A percentile compares a stretch with the other conserved stretches of the same genome.
These are phyloP conservation scores for Protobothrops flavoviridis DNA, from an alignment of 2,113 vertebrate genomes.

Conservation along the genomic window DNA sequence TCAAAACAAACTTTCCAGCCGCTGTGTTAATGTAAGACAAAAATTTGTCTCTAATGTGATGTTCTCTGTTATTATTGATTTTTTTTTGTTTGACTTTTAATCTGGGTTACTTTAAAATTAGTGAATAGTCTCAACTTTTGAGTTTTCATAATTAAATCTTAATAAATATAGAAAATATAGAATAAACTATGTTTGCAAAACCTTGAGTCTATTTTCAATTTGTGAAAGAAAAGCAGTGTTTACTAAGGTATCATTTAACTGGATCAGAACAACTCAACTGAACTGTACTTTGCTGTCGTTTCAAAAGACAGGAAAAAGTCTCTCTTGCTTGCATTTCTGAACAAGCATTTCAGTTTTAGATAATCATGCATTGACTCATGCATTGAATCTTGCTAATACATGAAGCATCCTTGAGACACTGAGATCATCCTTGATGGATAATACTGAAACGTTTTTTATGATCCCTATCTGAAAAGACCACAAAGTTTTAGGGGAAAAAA, in stretches of 20 bases:
- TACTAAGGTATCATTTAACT: not conserved
- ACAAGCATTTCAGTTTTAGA: not conserved
- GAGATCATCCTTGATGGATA: not conserved
- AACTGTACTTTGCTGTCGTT: not conserved
- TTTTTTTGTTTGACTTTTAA: not conserved
- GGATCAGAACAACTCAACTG: not conserved
- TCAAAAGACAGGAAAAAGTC: not conserved
- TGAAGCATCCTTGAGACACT: not conserved
- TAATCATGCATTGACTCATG: not conserved
- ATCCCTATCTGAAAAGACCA: not conserved
- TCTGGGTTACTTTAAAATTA: not conserved
- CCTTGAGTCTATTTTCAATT: not conserved
- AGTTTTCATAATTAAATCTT: not conserved
- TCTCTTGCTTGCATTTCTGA: not conserved
- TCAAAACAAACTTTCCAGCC: not conserved
- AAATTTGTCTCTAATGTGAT: not conserved
- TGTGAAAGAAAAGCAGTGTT: not conserved
- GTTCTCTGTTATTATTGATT: not conserved
- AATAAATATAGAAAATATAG: not conserved
- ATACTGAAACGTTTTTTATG: not conserved
- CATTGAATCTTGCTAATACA: not conserved
- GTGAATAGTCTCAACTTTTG: not conserved
- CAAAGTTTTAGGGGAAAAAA: not conserved
- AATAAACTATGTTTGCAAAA: not conserved
- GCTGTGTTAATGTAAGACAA: not conserved